Evolutionary conservation across 1,140 invertebrate species (phyloP).

Genomic region (Bombus impatiens): DNA sequence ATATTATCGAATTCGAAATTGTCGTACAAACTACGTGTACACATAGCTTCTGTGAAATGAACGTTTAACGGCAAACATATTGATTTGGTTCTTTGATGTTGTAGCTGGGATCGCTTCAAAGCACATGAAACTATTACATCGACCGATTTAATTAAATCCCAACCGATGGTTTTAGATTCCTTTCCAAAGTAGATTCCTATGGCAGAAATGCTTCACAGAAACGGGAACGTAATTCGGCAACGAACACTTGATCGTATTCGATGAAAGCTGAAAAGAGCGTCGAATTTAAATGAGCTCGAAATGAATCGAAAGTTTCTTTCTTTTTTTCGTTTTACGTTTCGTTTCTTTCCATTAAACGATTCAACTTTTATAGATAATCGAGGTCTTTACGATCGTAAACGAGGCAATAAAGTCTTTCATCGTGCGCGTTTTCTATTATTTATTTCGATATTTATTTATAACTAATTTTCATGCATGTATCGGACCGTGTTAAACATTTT

Average conservation of each 20-base stretch:
- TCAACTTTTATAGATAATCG: no score
- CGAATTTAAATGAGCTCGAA: neutral
- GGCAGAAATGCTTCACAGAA: neutral
- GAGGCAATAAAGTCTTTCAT: neutral
- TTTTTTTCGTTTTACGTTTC: neutral
- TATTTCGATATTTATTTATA: neutral
- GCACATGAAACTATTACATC: neutral
- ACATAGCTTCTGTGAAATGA: neutral
- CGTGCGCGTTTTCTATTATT: no score
- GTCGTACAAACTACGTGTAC: neutral
- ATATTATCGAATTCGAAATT: neutral
- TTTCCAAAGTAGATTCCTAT: neutral
- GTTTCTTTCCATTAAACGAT: neutral
- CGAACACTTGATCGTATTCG: neutral
- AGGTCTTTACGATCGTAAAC: neutral
- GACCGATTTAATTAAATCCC: constrained; percentile 10
- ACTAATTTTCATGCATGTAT: neutral
- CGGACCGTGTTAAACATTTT: neutral
- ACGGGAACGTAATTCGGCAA: neutral
- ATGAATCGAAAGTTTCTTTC: neutral
- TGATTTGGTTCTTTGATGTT: neutral
- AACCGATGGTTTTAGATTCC: neutral
- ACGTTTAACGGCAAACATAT: constrained; percentile 11
- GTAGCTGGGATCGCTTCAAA: neutral
- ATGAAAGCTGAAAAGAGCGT: neutral